Base-by-base conservation (phyloP, 2,113 vertebrate genomes). In the Amphilophus citrinellus region DNA sequence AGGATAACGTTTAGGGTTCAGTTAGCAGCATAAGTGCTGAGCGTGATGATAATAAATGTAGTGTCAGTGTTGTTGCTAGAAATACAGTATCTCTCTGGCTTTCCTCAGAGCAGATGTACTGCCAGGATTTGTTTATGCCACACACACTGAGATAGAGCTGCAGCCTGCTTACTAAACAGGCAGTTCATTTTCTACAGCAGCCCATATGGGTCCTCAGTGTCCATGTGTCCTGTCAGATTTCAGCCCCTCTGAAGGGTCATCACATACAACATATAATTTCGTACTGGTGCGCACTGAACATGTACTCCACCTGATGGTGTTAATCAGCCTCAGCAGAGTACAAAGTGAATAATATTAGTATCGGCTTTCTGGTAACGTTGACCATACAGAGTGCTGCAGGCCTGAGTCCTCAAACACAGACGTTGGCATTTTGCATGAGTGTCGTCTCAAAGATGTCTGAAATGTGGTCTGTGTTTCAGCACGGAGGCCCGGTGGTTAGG, bases 161-260 rank as follows among this genome's bases (percentile, higher is more conserved):
- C 83, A 80, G 44, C 76, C 42, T 76, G 79, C 22, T 44, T 44
- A 39, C 61, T 7, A 68, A 77, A 71, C 60, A 79, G 42, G 76
- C 20, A 50, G 37, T 44, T 44, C 42, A 44, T 61, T 53, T 53
- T 76, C 58, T 73, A 63, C 76, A 65, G 65, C 68, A 77, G 61
- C 39, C 63, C 71, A 77, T 24, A 81, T 56, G 75, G 59, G 76
- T n/a, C n/a, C 61, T 80, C 35, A 37, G 58, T 9, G 1, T 58
- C 82, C 82, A 66, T 78, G 66, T 80, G 76, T 80, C 83, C 76
- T 2, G 58, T 80, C 47, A 80, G 53, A 73, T 76, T 42, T 47
- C 81, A 63, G 42, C 66, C 61, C 5, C 62, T 77, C 42, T 66
- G 56, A 35, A 76, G 82, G 50, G 11, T n/a, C 11, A 22, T 75